These are phyloP conservation scores for Heptranchias perlo DNA, from an alignment of 2,113 vertebrate genomes.

Conservation along the genomic window DNA sequence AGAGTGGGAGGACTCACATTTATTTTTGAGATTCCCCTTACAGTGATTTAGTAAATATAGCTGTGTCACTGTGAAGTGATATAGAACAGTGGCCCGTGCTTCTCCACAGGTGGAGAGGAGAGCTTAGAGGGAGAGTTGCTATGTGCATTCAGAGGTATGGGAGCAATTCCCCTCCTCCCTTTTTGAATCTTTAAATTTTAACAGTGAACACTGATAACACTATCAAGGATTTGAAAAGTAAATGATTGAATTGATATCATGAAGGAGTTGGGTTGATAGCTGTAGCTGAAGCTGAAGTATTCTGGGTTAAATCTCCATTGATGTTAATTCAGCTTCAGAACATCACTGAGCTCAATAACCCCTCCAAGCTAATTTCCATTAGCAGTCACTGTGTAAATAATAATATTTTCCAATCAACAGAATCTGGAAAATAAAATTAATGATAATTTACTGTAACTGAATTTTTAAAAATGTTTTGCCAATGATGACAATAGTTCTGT, in stretches of 20 bases:
- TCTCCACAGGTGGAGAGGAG: not conserved
- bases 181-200: not conserved
- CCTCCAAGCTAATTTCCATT: conserved; percentile 24
- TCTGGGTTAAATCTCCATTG: conserved; percentile 1
- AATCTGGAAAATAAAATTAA: not conserved
- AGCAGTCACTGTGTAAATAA: not conserved
- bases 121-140: not conserved
- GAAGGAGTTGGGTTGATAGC: not conserved
- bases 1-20: not conserved
- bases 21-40: not conserved
- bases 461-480: not conserved
- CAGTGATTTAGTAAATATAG: not conserved
- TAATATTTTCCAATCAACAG: not conserved
- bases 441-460: not conserved
- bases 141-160: not conserved
- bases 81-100: no score
- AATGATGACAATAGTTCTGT: not conserved
- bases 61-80: no score
- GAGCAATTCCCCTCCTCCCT: not conserved
- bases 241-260: not conserved
- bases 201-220: not conserved
- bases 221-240: not conserved
- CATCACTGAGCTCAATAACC: not conserved
- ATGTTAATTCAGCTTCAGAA: conserved; percentile 25
- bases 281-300: not conserved